Base-by-base conservation (phyloP, 2,888 invertebrate species). In the Clanis bilineata region DNA sequence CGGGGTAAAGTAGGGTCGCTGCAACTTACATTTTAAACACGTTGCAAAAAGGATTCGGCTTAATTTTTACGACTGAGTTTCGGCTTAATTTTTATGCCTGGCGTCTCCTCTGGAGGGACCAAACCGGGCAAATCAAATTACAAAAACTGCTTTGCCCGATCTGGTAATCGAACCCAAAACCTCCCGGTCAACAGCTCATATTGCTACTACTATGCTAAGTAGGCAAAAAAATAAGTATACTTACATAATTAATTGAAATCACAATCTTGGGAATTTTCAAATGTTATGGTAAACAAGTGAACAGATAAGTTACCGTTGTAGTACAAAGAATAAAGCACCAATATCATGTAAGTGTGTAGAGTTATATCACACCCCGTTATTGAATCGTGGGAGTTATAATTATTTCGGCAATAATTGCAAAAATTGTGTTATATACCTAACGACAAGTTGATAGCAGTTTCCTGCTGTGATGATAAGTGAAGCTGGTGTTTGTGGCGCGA, bases 391-490 rank as follows among this genome's bases (percentile, higher is more conserved):
- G 82, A 83, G 88, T 88, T 74, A 77, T 75, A 79, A 83, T 85
- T 85, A 90, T 90, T 91, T 92, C 91, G 92, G 91, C 91, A 91
- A 91, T 81, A 79, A 88, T 91, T 91, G 92, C 92, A 91, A 91
- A 91, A 91, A 91, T 87, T 88, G 78, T 88, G 83, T 86, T 89
- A 85, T 78, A 77, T 86, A 85, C 84, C 83, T 82, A 88, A 84
- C 90, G 89, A 87, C 88, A 88, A 86, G 80, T 86, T 86, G 92
- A 92, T 92, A 92, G 79, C 79, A 72, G 82, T 70, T 88, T 92
- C 91, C 92, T 88, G 90, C 76, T 74, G 71, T 68, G 70, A 69
- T 71, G 91, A 91, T 91, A 91, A 88, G 76, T 76, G 80, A 76
- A 75, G 79, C 77, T 76, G 78, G 70, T 83, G 86, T 80, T 80